Evolutionary conservation across 2,888 invertebrate species (phyloP), one percentile per base, ranked within the genome.

Genomic region (Hedychridium roseum): DNA sequence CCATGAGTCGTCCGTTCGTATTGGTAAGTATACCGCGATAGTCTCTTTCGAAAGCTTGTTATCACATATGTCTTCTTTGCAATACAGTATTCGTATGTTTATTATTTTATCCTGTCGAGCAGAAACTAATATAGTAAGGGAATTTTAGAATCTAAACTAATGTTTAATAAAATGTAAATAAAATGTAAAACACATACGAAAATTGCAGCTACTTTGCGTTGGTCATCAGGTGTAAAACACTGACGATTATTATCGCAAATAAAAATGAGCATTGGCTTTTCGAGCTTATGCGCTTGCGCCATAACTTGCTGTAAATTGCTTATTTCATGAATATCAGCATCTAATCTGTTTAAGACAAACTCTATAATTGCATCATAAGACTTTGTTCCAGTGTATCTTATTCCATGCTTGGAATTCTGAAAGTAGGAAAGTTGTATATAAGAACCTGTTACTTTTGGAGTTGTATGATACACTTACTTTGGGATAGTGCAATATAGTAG

Each of bases 401-500:
- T 36, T 17, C 69, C 69, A 12, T 64, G 49, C 31, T 63, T 64
- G 4, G 72, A 69, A 52, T 71, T 70, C 70, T 72, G 26, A 17
- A 47, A 54, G 16, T 7, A 7, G 16, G 4, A 34, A 15, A 14
- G 6, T 4, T 14, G 16, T 12, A n/a, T 7, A 20, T 2, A 14
- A 39, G 6, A 12, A 36, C 6, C 5, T 28, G 23, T 5, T 23
- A 23, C n/a, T 16, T 5, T n/a, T 43, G 23, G 15, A 43, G 32
- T 14, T n/a, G n/a, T n/a, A n/a, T n/a, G 18, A 7, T 5, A n/a
- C 12, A 67, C 73, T 72, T 70, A 84, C 85, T 68, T 78, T 72
- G 18, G 85, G 84, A 69, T 84, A 93, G 68, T 90, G 85, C 7
- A 92, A 76, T 12, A 94, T 80, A 0, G 90, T 85, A 0, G 94